Conservation (phyloP, 2,113 vertebrate genomes). For the Lota lota region DNA sequence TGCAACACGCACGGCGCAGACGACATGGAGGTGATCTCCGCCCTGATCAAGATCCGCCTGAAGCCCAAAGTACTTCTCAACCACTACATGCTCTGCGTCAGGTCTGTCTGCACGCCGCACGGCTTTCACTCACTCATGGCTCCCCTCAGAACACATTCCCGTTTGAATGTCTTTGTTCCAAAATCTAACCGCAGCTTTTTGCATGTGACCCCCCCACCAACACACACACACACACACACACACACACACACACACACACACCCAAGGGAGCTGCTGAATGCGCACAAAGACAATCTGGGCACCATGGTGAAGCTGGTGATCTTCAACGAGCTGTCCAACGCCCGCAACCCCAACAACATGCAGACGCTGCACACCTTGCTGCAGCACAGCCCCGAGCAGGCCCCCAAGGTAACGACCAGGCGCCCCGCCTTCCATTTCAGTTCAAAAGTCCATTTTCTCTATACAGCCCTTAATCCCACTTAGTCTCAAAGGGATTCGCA, state of each 20-base stretch:
- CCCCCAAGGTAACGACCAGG: constrained; percentile 83
- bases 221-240: background rate
- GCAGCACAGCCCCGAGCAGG: constrained; percentile 93
- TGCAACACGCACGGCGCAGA: constrained; percentile 87
- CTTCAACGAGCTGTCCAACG: constrained; percentile 95
- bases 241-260: background rate
- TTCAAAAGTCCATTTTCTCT: background rate
- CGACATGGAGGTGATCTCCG: constrained; percentile 95
- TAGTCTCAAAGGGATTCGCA: too few relatives aligned
- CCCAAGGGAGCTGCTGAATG: constrained; percentile 89
- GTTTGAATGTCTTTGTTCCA: too few relatives aligned
- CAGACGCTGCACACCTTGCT: constrained; percentile 92
- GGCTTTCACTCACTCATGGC: too few relatives aligned
- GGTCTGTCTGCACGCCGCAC: constrained; percentile 60
- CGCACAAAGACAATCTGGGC: constrained; percentile 91
- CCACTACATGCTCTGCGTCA: constrained; percentile 93
- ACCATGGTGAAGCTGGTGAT: constrained; percentile 97
- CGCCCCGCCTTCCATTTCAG: background rate
- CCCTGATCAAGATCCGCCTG: constrained; percentile 95
- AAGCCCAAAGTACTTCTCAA: constrained; percentile 97
- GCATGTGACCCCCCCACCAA: background rate
- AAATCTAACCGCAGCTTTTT: too few relatives aligned
- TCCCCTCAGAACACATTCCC: too few relatives aligned
- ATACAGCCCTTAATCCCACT: too few relatives aligned
- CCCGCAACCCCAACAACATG: constrained; percentile 98